phyloP scores from a whole-genome alignment of 2,113 vertebrate genomes.

The Setophaga coronata region DNA sequence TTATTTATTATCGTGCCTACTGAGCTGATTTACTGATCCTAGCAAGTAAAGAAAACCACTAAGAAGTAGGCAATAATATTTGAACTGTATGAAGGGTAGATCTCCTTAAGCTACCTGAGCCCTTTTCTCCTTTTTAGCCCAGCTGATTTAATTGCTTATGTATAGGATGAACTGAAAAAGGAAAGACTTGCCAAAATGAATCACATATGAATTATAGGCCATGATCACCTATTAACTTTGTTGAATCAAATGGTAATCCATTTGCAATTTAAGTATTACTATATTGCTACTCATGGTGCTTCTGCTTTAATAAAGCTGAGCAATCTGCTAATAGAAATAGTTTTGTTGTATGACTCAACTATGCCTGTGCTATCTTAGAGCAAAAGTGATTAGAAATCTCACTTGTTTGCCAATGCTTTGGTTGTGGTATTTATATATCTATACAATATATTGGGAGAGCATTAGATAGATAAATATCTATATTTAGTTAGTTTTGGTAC shows the following conservation, averaged over 20 bases:
- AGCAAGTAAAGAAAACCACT: neutral
- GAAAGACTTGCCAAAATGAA: constrained; percentile 10
- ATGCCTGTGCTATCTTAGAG: neutral
- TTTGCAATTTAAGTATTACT: constrained; percentile 13
- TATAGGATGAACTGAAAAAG: neutral
- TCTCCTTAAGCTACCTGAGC: neutral
- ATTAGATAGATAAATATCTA: neutral
- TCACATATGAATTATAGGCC: constrained; percentile 9
- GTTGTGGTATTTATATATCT: neutral
- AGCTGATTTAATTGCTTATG: neutral
- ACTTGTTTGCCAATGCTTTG: neutral
- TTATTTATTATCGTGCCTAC: neutral
- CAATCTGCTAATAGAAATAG: neutral
- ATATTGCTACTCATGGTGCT: neutral
- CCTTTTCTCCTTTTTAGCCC: neutral
- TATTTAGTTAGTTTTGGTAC: neutral
- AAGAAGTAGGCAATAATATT: neutral
- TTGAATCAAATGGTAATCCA: constrained; percentile 49
- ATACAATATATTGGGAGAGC: neutral
- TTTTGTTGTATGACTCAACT: neutral
- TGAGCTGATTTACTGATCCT: neutral
- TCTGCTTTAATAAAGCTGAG: constrained; percentile 1
- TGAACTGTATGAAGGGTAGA: neutral
- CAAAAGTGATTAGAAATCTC: neutral
- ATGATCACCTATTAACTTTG: constrained; percentile 15